Conservation (phyloP, 2,113 vertebrate species). For the Ardeotis arabs region DNA sequence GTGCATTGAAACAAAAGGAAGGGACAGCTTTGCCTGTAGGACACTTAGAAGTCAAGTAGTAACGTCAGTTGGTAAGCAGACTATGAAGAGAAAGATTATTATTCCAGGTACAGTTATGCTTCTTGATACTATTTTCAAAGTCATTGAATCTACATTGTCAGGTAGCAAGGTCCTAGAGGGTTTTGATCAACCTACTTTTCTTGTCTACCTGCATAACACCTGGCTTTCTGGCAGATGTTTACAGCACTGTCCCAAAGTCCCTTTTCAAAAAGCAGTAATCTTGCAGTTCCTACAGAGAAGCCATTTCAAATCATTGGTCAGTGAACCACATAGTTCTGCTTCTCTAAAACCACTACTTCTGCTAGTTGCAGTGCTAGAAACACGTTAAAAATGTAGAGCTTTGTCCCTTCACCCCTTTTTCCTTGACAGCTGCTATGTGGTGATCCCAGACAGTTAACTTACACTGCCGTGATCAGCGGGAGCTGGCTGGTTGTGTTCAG, state of each 20-base stretch:
- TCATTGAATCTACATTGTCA: neutral
- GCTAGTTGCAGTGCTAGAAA: neutral
- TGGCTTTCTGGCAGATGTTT: neutral
- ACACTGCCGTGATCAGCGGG: neutral
- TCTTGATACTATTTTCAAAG: neutral
- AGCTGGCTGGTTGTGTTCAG: neutral
- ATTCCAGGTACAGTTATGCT: neutral
- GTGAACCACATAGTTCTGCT: slow-evolving; percentile 31
- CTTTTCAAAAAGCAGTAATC: neutral
- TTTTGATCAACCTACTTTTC: neutral
- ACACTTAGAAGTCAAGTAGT: neutral
- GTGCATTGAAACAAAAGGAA: neutral
- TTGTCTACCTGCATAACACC: neutral
- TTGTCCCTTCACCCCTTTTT: neutral
- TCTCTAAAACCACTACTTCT: slow-evolving; percentile 36
- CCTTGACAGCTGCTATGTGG: slow-evolving; percentile 17
- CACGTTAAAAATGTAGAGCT: neutral
- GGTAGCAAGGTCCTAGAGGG: neutral
- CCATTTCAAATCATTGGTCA: slow-evolving; percentile 16
- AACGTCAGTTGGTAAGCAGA: neutral
- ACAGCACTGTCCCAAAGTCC: neutral
- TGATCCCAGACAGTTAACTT: slow-evolving; percentile 17
- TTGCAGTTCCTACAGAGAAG: neutral
- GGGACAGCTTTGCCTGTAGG: neutral
- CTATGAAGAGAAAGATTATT: neutral